phyloP scores from a whole-genome alignment of 2,888 invertebrate species.

The Microdon myrmicae region DNA sequence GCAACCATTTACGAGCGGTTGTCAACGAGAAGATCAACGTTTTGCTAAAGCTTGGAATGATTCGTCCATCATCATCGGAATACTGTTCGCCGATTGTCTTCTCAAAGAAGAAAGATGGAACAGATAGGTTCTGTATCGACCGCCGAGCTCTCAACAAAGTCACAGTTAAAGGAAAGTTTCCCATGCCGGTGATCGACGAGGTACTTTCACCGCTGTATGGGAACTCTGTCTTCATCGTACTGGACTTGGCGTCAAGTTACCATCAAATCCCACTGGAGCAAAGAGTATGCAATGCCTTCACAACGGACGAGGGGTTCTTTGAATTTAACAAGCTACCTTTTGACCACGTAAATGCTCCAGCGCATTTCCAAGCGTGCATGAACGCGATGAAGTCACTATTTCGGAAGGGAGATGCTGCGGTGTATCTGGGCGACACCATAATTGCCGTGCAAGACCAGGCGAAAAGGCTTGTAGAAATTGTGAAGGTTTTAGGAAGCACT shows the following conservation, averaged over 20 bases:
- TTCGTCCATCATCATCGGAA: too few relatives aligned
- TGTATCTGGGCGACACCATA: slow-evolving; percentile 7
- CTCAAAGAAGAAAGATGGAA: too few relatives aligned
- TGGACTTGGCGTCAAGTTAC: slow-evolving; percentile 22
- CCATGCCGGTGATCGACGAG: slow-evolving; percentile 21
- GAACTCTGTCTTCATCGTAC: slow-evolving; percentile 1
- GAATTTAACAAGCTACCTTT: slow-evolving; percentile 29
- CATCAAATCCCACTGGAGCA: slow-evolving; percentile 15
- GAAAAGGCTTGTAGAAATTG: neutral
- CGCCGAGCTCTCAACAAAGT: slow-evolving; percentile 6
- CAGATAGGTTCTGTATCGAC: too few relatives aligned
- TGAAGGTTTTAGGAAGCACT: neutral
- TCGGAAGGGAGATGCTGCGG: slow-evolving; percentile 1
- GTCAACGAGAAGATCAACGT: too few relatives aligned
- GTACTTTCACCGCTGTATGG: slow-evolving; percentile 2
- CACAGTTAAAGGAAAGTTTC: slow-evolving; percentile 13
- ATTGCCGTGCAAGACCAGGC: too few relatives aligned
- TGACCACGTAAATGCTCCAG: slow-evolving; percentile 19
- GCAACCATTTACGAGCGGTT: too few relatives aligned
- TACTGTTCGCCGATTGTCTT: too few relatives aligned
- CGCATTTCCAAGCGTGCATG: slow-evolving; percentile 24
- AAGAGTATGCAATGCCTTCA: slow-evolving; percentile 13
- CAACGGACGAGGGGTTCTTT: slow-evolving; percentile 13
- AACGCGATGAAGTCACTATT: slow-evolving; percentile 8
- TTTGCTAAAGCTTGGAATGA: too few relatives aligned